phyloP scores from a whole-genome alignment of 2,797 vertebrate genomes.

The Chaunax sp. region DNA sequence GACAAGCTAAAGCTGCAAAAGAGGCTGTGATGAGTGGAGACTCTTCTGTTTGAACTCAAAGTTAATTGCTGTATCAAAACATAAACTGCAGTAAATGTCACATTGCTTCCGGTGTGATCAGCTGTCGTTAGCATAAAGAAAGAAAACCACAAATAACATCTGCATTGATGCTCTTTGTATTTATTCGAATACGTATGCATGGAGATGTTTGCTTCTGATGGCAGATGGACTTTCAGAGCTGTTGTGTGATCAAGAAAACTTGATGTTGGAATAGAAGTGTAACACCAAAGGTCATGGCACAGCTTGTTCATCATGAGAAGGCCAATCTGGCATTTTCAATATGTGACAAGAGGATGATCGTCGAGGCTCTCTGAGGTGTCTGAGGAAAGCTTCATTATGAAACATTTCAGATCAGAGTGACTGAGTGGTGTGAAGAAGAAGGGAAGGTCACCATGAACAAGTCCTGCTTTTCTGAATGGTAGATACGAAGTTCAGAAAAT shows the following conservation, averaged over 20 bases:
- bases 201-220: constrained; percentile 9
- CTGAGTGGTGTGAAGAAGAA: constrained; percentile 35
- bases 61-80: too few relatives aligned
- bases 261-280: constrained; percentile 8
- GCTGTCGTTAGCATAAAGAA: too few relatives aligned
- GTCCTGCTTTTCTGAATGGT: constrained; percentile 38
- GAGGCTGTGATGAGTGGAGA: too few relatives aligned
- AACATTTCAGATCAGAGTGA: constrained; percentile 36
- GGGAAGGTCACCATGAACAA: constrained; percentile 57
- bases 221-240: constrained; percentile 5
- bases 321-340: constrained; percentile 30
- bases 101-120: too few relatives aligned
- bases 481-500: constrained; percentile 32
- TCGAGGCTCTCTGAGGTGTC: constrained; percentile 15
- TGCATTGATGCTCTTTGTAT: neutral
- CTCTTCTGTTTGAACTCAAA: too few relatives aligned
- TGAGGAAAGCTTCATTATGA: constrained; percentile 13
- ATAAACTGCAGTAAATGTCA: too few relatives aligned
- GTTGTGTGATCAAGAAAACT: neutral
- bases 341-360: constrained; percentile 23
- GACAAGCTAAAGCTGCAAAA: neutral
- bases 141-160: too few relatives aligned
- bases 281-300: constrained; percentile 21
- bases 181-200: neutral
- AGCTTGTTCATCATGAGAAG: constrained; percentile 27